phyloP scores from a whole-genome alignment of 2,797 vertebrate genomes.

The Chrysolophus pictus region DNA sequence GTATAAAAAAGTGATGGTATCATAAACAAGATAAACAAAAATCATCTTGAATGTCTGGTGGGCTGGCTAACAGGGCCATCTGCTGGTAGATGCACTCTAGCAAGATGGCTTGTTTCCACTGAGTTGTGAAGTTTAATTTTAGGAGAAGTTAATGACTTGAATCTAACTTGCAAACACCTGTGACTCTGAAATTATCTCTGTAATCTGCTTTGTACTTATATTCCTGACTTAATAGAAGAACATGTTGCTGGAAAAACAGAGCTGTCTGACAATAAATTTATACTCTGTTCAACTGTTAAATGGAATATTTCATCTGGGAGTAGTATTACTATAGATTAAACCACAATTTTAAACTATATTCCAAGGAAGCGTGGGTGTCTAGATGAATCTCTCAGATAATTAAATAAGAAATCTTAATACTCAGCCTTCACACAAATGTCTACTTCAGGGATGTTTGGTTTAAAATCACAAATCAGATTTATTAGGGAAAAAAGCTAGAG shows the following conservation, averaged over 20 bases:
- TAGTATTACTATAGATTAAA: neutral
- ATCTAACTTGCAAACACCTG: neutral
- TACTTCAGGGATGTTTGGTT: neutral
- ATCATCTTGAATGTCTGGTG: rapidly evolving
- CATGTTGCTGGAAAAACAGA: neutral
- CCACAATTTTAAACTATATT: neutral
- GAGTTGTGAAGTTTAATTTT: rapidly evolving
- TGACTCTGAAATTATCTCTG: neutral
- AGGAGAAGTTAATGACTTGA: neutral
- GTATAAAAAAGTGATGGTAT: neutral
- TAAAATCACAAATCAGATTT: neutral
- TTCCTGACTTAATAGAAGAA: neutral
- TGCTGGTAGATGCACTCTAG: neutral
- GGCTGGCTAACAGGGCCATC: constrained; percentile 52
- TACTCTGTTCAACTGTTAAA: neutral
- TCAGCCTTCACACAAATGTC: rapidly evolving
- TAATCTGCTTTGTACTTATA: neutral
- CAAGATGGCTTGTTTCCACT: neutral
- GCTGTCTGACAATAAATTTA: neutral
- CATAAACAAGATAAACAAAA: neutral
- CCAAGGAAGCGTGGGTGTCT: neutral
- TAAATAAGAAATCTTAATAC: neutral
- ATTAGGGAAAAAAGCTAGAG: neutral
- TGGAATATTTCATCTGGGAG: neutral
- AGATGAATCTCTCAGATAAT: neutral